These are phyloP conservation scores for Gallinago stenura DNA, from an alignment of 2,797 vertebrate species.

Conservation along the genomic window DNA sequence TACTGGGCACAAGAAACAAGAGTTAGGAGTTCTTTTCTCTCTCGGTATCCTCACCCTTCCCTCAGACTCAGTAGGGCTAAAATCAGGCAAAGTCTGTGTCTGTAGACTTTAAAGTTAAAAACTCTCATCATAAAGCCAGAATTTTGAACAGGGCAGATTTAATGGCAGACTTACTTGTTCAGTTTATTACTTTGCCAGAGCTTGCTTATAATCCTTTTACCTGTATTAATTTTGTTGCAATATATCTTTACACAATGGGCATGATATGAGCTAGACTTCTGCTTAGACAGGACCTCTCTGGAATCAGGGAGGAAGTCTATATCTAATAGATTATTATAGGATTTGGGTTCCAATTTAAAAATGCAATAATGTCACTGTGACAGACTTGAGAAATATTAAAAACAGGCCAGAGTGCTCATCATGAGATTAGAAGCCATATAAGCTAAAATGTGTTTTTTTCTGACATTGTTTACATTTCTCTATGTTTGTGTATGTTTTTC, in stretches of 20 bases:
- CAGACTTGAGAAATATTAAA: background rate
- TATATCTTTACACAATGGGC: background rate
- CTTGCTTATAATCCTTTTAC: background rate
- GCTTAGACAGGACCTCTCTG: background rate
- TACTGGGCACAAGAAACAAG: accelerated
- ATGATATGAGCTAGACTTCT: background rate
- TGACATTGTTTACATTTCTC: background rate
- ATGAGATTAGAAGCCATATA: background rate
- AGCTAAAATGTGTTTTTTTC: background rate
- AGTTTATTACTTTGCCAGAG: background rate
- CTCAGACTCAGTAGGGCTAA: background rate
- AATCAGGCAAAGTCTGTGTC: background rate
- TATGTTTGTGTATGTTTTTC: background rate
- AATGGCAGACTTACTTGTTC: background rate
- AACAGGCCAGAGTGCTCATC: background rate
- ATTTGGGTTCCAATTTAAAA: background rate
- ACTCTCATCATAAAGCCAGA: background rate
- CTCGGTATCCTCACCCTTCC: background rate
- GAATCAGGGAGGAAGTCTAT: background rate
- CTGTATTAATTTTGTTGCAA: background rate
- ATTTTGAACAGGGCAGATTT: background rate
- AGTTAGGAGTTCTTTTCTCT: background rate
- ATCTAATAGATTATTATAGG: background rate
- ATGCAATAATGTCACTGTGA: background rate
- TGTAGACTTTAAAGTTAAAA: background rate